Base-by-base conservation (phyloP, 2,797 vertebrate species). In the Notoglanidium macrostoma region DNA sequence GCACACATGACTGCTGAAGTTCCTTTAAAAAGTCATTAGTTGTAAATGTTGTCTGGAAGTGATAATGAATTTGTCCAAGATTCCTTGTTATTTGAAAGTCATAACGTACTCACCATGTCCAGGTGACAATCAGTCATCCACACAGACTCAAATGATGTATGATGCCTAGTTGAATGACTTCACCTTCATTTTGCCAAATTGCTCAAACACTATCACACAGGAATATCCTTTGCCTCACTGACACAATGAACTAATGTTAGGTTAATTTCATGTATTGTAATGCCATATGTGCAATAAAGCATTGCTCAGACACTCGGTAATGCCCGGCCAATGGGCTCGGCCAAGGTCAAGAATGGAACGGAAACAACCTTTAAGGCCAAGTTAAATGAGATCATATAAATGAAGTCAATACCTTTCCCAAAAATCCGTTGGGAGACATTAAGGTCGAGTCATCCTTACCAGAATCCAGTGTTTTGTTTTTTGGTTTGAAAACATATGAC, bases 61-160 rank as follows among this genome's bases (percentile, higher is more conserved):
- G 14, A 61, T 80, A 12, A 81, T 63, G 55, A 14, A 61, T 49
- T 80, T 61, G 32, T 61, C 72, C 0, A 10, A n/a, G 72, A 49
- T 74, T 74, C 46, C 73, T 76, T 76, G 73, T 49, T 51, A 51
- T 87, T 63, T 92, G 92, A 63, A 88, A 94, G 93, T 89, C 85
- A 91, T 90, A 90, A 88, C 92, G 93, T 95, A 91, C 92, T 67
- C 59, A 68, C 14, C 19, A 83, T 83, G 59, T 65, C 79, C 79
- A n/a, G 12, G 26, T 0, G 81, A 68, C 80, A 83, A 83, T 83
- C 80, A 83, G 92, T 93, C 90, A 90, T 92, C 51, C 63, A 40
- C 54, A 67, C 87, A 46, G 89, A 79, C 86, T 90, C 90, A 93
- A 93, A 87, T 91, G 93, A 94, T 94, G 92, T 93, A 79, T 19